Evolutionary conservation across 1,140 invertebrate genomes (phyloP), one percentile per base, ranked within the genome.

Genomic region (Drosophila bocqueti): DNA sequence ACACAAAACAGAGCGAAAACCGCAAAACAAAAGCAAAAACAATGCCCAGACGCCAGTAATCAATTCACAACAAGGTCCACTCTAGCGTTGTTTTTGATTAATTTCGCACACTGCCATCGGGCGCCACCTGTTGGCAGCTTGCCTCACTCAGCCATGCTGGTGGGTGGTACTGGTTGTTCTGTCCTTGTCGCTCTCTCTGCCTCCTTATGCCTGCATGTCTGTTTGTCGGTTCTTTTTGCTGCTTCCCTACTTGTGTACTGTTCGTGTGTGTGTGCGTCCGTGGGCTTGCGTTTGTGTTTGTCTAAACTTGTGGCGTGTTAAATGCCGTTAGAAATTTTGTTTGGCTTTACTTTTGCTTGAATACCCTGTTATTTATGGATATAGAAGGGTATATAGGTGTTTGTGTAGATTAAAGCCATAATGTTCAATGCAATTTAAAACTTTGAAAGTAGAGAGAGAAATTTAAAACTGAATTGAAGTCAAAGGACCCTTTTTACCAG

Each of bases 121-220:
- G 69, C 85, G 84, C 84, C 84, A 87, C 84, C 84, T 87, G 84
- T 89, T 89, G 84, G 73, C 73, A 60, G 57, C 79, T 63, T 49
- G 54, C 26, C 63, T 54, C 36, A 89, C 73, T 74, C 73, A 71
- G 42, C 10, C 4, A 0, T 31, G 26, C 15, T 36, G n/a, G 29
- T 18, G 24, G 42, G 43, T 45, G 43, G 45, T 29, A 40, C 43
- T 15, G 13, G 31, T 58, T 45, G 43, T 42, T 26, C 38, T 16
- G 21, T 77, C 42, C 38, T 61, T 42, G 21, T 31, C 34, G n/a
- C n/a, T 15, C 50, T 45, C n/a, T 11, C 24, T 52, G n/a, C 62
- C 38, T 55, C 18, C 34, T 38, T 16, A 34, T 18, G 24, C 15
- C 50, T 29, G 38, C 8, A 15, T 40, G 31, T 31, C 9, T 55